Conservation (phyloP, 2,888 invertebrate species). For the Rotaria sp. region DNA sequence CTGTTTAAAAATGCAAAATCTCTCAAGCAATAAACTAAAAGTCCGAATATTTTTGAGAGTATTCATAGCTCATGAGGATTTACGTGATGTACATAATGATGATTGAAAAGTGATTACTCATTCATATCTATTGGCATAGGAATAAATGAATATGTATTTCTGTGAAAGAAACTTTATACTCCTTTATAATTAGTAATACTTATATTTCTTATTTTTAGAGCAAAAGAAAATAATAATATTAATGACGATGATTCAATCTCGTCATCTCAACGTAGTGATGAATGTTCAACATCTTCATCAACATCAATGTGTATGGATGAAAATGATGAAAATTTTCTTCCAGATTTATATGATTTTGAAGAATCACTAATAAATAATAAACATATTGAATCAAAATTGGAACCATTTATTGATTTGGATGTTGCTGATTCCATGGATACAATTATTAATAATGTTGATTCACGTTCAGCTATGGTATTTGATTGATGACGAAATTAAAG, state of each 20-base stretch:
- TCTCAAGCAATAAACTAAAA: too few relatives aligned
- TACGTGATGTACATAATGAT: too few relatives aligned
- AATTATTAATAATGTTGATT: not conserved
- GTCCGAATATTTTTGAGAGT: too few relatives aligned
- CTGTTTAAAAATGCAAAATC: too few relatives aligned
- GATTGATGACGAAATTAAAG: not conserved
- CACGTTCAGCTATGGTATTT: not conserved
- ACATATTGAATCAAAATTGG: not conserved
- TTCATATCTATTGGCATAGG: too few relatives aligned
- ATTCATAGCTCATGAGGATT: too few relatives aligned
- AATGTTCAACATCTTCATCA: not conserved
- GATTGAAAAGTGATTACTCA: too few relatives aligned
- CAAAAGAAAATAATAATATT: not conserved
- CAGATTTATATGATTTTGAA: constrained; percentile 29
- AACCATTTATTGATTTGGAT: not conserved
- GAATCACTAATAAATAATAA: not conserved
- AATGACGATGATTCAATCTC: not conserved
- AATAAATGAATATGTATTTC: too few relatives aligned
- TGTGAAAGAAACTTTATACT: too few relatives aligned
- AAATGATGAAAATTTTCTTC: constrained; percentile 15
- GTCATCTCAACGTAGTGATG: constrained; percentile 12
- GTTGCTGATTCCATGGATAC: constrained; percentile 26
- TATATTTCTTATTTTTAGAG: not conserved
- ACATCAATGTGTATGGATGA: not conserved
- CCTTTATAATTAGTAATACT: too few relatives aligned